Base-by-base conservation (phyloP, 1,140 invertebrate species). In the Frieseomelitta varia region DNA sequence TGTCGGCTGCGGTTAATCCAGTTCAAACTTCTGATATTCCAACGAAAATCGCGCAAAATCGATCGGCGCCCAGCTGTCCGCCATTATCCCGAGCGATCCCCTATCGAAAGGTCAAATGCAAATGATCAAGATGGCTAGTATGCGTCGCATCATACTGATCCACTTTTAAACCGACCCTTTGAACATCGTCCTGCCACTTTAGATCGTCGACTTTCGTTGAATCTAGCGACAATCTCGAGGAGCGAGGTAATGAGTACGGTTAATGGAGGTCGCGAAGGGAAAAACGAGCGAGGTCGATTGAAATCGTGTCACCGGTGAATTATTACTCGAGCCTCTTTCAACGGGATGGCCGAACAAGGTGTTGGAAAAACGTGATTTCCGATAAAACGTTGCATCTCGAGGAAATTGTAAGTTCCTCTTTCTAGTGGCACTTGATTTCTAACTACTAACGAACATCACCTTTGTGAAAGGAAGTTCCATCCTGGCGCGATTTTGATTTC, bases 221-320 rank as follows among this genome's bases (percentile, higher is more conserved):
- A 30, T 55, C 19, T 74, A 53, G 19, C 24, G 55, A 61, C 65
- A 39, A 69, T 68, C 51, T 69, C 39, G 65, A 78, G 55, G 19
- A n/a, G 53, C 65, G 14, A 61, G 21, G 53, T 83, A 83, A 83
- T 69, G 81, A 53, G 74, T 39, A 58, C 24, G 12, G 63, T 75
- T 83, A 77, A 83, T 83, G 75, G 81, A 55, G 39, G 19, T 69
- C 14, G 8, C 17, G 53, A 56, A 69, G 69, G 53, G 53, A 58
- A n/a, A 58, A 63, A 34, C 34, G 56, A n/a, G 1, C 69, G n/a
- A 56, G 34, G 63, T 47, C 47, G 74, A 77, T 83, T 47, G 80
- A 30, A 56, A 77, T 30, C 34, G 75, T 39, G 75, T 63, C 75
- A 27, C 39, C 39, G 27, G 19, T 74, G 72, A 75, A 75, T 75